phyloP scores from a whole-genome alignment of 2,888 invertebrate species.

The Alcis repandata region DNA sequence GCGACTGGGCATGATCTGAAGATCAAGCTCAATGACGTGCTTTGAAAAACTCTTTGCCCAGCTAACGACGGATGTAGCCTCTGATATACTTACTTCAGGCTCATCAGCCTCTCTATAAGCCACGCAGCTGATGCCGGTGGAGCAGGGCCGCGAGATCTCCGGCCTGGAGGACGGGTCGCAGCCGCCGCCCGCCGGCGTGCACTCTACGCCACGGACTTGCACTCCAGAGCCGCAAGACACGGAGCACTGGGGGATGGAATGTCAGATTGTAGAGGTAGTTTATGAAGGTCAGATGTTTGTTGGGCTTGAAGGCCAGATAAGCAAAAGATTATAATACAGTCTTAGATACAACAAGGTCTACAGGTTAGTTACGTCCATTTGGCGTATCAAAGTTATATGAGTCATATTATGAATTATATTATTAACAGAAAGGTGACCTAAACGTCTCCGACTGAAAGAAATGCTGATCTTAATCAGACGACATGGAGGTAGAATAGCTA shows the following conservation, averaged over 20 bases:
- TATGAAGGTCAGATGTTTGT: background rate
- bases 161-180: conserved; percentile 91
- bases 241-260: conserved; percentile 91
- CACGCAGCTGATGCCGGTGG: conserved; percentile 91
- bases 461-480: no score
- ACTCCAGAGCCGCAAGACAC: conserved; percentile 96
- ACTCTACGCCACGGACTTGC: conserved; percentile 93
- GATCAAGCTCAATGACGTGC: no score
- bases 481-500: no score
- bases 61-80: background rate
- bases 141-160: conserved; percentile 90
- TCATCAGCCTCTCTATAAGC: conserved; percentile 76
- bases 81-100: conserved; percentile 61
- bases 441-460: no score
- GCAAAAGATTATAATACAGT: no score
- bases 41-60: background rate
- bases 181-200: conserved; percentile 88
- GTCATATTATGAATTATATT: no score
- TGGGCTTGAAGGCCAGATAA: no score
- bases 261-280: background rate
- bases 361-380: no score
- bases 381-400: no score
- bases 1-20: no score
- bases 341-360: no score
- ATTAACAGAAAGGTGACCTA: no score